Evolutionary conservation across 2,797 vertebrate genomes (phyloP).

Genomic region (Myripristis murdjan): DNA sequence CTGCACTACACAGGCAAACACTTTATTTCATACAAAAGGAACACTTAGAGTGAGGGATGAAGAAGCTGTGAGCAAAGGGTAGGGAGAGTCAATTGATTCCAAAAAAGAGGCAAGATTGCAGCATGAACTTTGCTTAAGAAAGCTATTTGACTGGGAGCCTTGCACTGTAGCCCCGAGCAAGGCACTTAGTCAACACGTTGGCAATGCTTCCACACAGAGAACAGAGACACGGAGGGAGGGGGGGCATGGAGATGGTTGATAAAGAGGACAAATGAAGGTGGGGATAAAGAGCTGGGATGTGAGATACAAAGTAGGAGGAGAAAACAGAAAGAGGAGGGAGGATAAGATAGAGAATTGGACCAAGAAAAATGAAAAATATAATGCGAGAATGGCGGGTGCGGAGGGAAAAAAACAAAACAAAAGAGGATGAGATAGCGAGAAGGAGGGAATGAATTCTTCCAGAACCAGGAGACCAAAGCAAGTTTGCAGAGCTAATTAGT

Average conservation of each 20-base stretch:
- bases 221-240: constrained; percentile 39
- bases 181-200: constrained; percentile 74
- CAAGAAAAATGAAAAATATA: constrained; percentile 42
- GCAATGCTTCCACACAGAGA: constrained; percentile 61
- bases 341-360: constrained; percentile 25
- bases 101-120: constrained; percentile 62
- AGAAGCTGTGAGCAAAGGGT: constrained; percentile 59
- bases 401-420: constrained; percentile 14
- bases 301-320: constrained; percentile 43
- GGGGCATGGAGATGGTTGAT: constrained; percentile 57
- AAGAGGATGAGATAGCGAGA: constrained; percentile 31
- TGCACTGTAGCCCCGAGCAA: constrained; percentile 64
- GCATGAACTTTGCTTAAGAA: constrained; percentile 73
- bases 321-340: constrained; percentile 26
- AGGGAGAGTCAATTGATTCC: constrained; percentile 72
- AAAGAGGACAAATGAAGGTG: constrained; percentile 55
- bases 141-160: constrained; percentile 72
- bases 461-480: constrained; percentile 71
- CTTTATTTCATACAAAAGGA: constrained; percentile 52
- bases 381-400: constrained; percentile 29
- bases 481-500: constrained; percentile 82
- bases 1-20: constrained; percentile 56
- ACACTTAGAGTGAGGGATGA: constrained; percentile 61
- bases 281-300: constrained; percentile 34
- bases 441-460: constrained; percentile 58